These are phyloP conservation scores for Nasonia longicornis DNA, from an alignment of 1,140 invertebrate genomes.

Conservation along the genomic window DNA sequence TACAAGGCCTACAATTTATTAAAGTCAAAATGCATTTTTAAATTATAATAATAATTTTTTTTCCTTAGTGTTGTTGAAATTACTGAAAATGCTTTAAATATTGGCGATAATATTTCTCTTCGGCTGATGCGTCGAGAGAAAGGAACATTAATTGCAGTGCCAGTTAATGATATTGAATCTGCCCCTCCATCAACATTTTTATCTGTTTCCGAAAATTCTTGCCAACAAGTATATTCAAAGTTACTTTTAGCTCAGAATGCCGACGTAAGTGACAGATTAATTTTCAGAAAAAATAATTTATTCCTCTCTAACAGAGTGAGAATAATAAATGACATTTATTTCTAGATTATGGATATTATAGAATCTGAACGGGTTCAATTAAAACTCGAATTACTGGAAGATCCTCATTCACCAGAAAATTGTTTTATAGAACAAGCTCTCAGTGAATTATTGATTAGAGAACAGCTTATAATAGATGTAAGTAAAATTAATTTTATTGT, in stretches of 20 bases:
- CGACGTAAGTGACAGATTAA: slow-evolving; percentile 69
- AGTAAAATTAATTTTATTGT: not conserved
- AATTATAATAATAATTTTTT: slow-evolving; percentile 56
- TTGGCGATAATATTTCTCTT: slow-evolving; percentile 82
- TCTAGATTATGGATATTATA: slow-evolving; percentile 76
- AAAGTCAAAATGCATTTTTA: slow-evolving; percentile 36
- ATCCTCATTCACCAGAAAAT: slow-evolving; percentile 83
- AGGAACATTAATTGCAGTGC: slow-evolving; percentile 81
- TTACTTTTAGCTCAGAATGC: slow-evolving; percentile 77
- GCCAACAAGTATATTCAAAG: slow-evolving; percentile 78
- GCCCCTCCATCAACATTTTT: slow-evolving; percentile 61
- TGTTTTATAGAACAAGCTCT: slow-evolving; percentile 88
- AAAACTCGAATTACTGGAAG: slow-evolving; percentile 73
- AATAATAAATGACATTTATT: slow-evolving; percentile 10
- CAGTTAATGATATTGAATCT: slow-evolving; percentile 67
- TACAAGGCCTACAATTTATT: no score
- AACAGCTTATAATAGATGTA: slow-evolving; percentile 52
- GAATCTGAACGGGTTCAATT: slow-evolving; percentile 80
- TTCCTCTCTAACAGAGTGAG: no score
- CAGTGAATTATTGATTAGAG: slow-evolving; percentile 71
- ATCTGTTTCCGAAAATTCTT: slow-evolving; percentile 65
- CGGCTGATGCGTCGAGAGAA: slow-evolving; percentile 88
- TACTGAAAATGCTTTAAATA: slow-evolving; percentile 72
- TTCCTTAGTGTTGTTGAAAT: slow-evolving; percentile 72
- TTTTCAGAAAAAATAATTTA: not conserved